Evolutionary conservation across 2,888 invertebrate genomes (phyloP).

Genomic region (Drosophila cracens): DNA sequence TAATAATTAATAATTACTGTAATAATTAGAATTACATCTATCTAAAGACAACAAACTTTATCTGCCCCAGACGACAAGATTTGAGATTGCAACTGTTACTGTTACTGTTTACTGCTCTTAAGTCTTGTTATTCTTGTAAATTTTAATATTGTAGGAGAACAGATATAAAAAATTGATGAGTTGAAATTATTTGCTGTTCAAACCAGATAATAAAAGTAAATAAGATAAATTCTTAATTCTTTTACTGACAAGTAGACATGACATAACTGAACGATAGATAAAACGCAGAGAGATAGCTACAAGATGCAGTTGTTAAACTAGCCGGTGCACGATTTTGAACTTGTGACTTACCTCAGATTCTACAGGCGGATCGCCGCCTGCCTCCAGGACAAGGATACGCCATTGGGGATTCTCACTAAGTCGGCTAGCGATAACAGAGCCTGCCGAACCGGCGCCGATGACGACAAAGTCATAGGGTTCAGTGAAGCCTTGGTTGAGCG

Average conservation of each 20-base stretch:
- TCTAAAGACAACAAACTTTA: neutral
- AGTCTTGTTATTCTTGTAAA: neutral
- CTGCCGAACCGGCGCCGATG: slow-evolving; percentile 86
- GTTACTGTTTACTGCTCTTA: neutral
- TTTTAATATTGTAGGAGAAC: neutral
- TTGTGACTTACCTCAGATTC: slow-evolving; percentile 80
- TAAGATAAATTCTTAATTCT: neutral
- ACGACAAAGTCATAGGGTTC: slow-evolving; percentile 85
- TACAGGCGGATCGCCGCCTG: slow-evolving; percentile 85
- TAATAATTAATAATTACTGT: neutral
- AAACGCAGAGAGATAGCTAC: neutral
- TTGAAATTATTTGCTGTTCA: neutral
- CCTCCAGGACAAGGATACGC: slow-evolving; percentile 86
- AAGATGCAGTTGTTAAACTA: neutral
- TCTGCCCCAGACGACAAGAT: neutral
- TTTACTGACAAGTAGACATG: neutral
- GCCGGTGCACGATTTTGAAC: neutral
- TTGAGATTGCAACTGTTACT: neutral
- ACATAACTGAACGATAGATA: neutral
- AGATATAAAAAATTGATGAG: neutral
- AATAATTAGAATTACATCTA: neutral
- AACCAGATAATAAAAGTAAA: neutral
- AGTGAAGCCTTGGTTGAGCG: slow-evolving; percentile 26
- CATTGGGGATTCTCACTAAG: slow-evolving; percentile 85
- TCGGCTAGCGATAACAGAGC: slow-evolving; percentile 85